phyloP scores from a whole-genome alignment of 2,888 invertebrate species.

The Lycophotia porphyrea region DNA sequence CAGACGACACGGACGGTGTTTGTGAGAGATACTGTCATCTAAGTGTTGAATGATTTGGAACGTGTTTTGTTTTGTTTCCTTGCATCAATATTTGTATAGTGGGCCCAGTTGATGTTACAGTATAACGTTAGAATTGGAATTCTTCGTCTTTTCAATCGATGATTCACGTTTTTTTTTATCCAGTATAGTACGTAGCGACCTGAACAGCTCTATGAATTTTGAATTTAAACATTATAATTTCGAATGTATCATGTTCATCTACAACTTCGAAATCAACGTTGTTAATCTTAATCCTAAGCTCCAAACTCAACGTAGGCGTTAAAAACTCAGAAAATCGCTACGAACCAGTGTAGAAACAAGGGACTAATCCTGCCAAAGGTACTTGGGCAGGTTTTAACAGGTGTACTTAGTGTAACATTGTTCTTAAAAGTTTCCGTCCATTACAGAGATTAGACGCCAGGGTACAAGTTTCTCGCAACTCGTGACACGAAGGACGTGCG shows the following conservation, averaged over 20 bases:
- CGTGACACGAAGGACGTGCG: constrained; percentile 57
- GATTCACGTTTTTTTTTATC: background rate
- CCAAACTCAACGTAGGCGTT: background rate
- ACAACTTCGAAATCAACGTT: background rate
- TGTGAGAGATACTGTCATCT: constrained; percentile 17
- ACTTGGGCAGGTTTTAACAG: constrained; percentile 46
- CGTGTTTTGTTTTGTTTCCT: constrained; percentile 14
- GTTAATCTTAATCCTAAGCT: background rate
- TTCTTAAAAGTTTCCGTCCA: constrained; percentile 63
- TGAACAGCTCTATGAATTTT: background rate
- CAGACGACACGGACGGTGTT: constrained; percentile 20
- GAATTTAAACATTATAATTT: background rate
- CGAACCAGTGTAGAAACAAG: constrained; percentile 9
- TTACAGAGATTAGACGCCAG: constrained; percentile 57
- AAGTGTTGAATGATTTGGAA: constrained; percentile 19
- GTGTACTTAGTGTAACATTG: constrained; percentile 52
- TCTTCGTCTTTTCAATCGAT: too few relatives aligned
- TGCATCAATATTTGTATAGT: background rate
- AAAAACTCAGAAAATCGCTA: background rate
- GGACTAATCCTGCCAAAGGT: constrained; percentile 9
- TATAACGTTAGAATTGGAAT: background rate
- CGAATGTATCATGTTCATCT: background rate
- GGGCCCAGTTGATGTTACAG: background rate
- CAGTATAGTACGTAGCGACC: background rate
- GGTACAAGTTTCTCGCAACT: constrained; percentile 49